phyloP scores from a whole-genome alignment of 2,113 vertebrate genomes.

The Castor canadensis region DNA sequence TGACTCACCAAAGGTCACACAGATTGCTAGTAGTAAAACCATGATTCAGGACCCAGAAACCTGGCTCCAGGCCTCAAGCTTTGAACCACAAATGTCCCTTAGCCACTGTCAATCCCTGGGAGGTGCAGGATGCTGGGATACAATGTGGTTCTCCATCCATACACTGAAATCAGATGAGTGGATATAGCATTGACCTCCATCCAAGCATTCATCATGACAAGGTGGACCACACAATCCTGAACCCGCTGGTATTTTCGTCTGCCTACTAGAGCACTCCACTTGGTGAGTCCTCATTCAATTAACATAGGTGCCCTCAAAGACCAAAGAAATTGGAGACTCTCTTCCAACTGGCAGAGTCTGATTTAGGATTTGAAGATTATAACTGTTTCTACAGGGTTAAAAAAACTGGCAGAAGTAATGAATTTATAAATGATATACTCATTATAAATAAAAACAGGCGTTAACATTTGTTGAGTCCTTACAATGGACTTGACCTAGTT shows the following conservation, averaged over 20 bases:
- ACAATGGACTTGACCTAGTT: not conserved
- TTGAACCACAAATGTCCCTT: not conserved
- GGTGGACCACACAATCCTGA: not conserved
- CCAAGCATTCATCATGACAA: not conserved
- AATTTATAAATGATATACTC: not conserved
- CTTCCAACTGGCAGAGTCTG: not conserved
- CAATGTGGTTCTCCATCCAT: accelerated
- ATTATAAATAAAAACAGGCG: not conserved
- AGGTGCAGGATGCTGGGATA: accelerated
- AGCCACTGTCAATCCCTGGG: not conserved
- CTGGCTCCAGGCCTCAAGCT: not conserved
- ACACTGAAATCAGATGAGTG: not conserved
- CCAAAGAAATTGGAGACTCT: conserved; percentile 5
- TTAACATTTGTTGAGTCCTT: not conserved
- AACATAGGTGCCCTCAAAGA: conserved; percentile 5
- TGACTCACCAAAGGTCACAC: not conserved
- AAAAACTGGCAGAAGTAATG: not conserved
- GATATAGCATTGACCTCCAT: not conserved
- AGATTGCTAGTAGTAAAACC: not conserved
- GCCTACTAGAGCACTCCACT: not conserved
- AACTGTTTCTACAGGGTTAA: not conserved
- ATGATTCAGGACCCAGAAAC: conserved; percentile 3
- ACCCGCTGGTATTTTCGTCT: not conserved
- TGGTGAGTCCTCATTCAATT: not conserved
- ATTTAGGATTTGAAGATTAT: not conserved